Evolutionary conservation across 2,888 invertebrate genomes (phyloP), one percentile per base, ranked within the genome.

Genomic region (Labia minor): DNA sequence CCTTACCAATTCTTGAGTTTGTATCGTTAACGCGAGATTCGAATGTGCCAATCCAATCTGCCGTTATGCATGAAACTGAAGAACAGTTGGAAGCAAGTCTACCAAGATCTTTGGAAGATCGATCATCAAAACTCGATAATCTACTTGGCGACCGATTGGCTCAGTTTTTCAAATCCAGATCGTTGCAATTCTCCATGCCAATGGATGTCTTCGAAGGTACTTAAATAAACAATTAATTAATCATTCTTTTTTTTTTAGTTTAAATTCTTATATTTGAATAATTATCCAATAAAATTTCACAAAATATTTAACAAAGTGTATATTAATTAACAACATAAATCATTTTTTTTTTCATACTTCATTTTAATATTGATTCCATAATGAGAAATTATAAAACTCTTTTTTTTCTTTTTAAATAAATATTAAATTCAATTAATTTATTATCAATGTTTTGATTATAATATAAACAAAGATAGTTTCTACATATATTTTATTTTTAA

Each of bases 161-260:
- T 33, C 75, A 78, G 64, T 78, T 78, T 67, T 74, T 79, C 37
- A 76, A 77, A 67, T 80, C 80, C 0, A 75, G 80, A 68, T 74
- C 76, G 1, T 70, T 81, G 16, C 79, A 78, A 69, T 69, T 78
- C 18, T 77, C 76, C 6, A 75, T 78, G 66, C 78, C 78, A 1
- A 76, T 76, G 10, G 76, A 76, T 67, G 73, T 74, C 26, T 75
- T 78, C 33, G 74, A 78, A 75, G 78, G 78, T 78, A 72, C n/a
- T 4, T 49, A 49, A 62, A 63, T 66, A 10, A 61, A 65, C 1
- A n/a, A 49, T n/a, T 68, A 65, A 64, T 19, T 67, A 66, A 21
- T 19, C 16, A 11, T n/a, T 19, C 26, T 67, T 10, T 66, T 49
- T 4, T 49, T 19, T n/a, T 62, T 19, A 62, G 18, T 62, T 62